Conservation (phyloP, 2,797 vertebrate genomes). For the Capromys pilorides region DNA sequence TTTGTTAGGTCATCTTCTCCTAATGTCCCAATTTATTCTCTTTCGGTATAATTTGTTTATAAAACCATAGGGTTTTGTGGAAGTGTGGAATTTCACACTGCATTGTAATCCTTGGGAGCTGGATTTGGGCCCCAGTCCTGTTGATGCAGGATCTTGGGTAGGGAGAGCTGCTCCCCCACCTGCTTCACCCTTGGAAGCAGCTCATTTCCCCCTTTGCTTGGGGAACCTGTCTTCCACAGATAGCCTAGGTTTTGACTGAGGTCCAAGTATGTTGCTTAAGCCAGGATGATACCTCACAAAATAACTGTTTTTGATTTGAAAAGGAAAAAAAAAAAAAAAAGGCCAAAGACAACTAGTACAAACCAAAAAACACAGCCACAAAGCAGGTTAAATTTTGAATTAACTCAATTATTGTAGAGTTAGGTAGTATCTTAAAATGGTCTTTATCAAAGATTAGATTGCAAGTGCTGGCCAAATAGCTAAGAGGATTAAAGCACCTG, state of each 20-base stretch:
- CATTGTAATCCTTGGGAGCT: background rate
- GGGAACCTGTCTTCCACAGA: background rate
- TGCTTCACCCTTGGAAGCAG: background rate
- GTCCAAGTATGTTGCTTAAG: background rate
- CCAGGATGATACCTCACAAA: background rate
- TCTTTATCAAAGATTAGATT: background rate
- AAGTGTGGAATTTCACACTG: background rate
- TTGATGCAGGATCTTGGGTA: rapidly evolving
- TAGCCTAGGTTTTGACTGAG: background rate
- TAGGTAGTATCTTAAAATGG: background rate
- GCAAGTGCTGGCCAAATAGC: background rate
- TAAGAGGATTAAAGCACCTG: too few relatives aligned
- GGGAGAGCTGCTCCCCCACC: background rate
- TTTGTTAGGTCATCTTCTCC: background rate
- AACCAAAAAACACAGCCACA: background rate
- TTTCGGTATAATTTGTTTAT: background rate
- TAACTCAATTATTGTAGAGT: background rate
- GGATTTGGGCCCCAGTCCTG: background rate
- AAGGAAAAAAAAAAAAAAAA: background rate
- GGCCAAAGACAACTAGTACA: background rate
- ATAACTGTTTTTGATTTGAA: background rate
- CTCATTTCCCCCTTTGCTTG: background rate
- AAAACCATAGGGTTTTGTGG: constrained; percentile 7
- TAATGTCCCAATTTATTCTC: background rate
- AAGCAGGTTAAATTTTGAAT: background rate